phyloP scores from a whole-genome alignment of 2,888 invertebrate species.

The Eilema sororculum region DNA sequence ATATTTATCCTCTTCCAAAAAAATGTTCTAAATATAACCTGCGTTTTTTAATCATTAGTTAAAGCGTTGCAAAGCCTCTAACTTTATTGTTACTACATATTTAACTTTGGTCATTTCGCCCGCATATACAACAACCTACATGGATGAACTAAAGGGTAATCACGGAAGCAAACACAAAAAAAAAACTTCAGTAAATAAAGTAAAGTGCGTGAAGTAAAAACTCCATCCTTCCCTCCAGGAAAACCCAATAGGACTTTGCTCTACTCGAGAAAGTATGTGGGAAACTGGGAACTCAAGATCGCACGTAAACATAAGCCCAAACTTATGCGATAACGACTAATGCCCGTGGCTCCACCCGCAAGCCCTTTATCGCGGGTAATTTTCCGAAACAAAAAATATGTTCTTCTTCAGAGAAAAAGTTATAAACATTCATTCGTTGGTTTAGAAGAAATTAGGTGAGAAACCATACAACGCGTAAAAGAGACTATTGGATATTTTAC shows the following conservation, averaged over 20 bases:
- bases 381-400: no score
- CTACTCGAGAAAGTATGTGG: background rate
- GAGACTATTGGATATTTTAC: no score
- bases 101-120: background rate
- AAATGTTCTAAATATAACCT: background rate
- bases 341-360: no score
- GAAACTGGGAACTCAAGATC: background rate
- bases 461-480: background rate
- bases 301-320: background rate
- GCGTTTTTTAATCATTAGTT: background rate
- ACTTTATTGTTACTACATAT: background rate
- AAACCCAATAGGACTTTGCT: background rate
- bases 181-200: no score
- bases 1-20: background rate
- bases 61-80: background rate
- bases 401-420: background rate
- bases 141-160: no score
- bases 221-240: background rate
- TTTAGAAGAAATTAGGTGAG: background rate
- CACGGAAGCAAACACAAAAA: no score
- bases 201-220: background rate
- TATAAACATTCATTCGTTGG: background rate
- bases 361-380: no score
- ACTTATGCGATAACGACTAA: background rate
- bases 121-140: no score